Evolutionary conservation across 2,113 vertebrate species (phyloP).

Genomic region (Spheniscus mendiculus): DNA sequence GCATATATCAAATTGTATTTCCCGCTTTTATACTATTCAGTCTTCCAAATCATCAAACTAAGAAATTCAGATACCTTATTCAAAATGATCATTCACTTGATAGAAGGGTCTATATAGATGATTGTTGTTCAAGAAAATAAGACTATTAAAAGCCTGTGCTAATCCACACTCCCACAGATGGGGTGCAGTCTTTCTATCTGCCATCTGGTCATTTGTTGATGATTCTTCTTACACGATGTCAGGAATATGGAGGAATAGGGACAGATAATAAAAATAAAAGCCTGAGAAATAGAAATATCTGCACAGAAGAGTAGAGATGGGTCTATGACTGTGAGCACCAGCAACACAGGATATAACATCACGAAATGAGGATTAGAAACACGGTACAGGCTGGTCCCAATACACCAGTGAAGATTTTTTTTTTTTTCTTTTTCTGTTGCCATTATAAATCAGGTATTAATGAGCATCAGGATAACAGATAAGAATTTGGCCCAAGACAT

Average conservation of each 20-base stretch:
- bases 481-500: neutral
- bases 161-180: neutral
- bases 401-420: neutral
- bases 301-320: rapidly evolving
- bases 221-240: neutral
- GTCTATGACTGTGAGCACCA: neutral
- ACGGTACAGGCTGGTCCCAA: rapidly evolving
- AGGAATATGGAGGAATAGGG: neutral
- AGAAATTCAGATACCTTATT: neutral
- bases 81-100: neutral
- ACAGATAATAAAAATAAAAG: no score
- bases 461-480: neutral
- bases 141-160: neutral
- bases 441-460: neutral
- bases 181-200: neutral
- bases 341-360: neutral
- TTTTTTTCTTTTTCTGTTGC: neutral
- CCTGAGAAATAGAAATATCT: neutral
- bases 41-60: neutral
- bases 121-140: neutral
- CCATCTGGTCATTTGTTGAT: neutral
- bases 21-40: neutral
- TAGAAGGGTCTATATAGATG: neutral
- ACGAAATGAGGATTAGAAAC: neutral
- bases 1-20: neutral